Conservation (phyloP, 2,113 vertebrate species). For the Xyrauchen texanus region DNA sequence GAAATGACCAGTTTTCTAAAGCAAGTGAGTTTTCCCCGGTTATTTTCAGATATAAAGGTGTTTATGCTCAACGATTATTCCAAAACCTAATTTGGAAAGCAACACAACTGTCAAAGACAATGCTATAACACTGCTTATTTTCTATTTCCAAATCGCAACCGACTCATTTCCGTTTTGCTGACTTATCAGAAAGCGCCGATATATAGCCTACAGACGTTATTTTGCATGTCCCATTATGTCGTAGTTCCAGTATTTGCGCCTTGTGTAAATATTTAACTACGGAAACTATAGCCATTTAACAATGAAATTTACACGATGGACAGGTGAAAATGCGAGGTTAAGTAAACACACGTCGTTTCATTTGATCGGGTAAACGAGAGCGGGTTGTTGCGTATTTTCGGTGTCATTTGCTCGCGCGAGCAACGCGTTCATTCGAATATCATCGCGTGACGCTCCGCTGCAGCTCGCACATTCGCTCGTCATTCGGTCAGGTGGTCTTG, state of each 20-base stretch:
- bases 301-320: background rate
- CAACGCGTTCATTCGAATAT: slow-evolving; percentile 19
- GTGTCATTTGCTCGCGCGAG: slow-evolving; percentile 17
- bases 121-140: background rate
- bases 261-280: slow-evolving; percentile 70
- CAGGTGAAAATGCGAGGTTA: background rate
- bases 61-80: background rate
- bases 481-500: slow-evolving; percentile 63
- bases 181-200: slow-evolving; percentile 23
- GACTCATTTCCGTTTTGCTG: background rate
- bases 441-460: slow-evolving; percentile 56
- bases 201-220: slow-evolving; percentile 40
- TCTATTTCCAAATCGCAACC: background rate
- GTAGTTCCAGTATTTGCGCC: slow-evolving; percentile 57
- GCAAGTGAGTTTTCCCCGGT: slow-evolving; percentile 67
- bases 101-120: background rate
- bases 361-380: background rate
- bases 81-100: background rate
- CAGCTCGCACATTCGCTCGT: slow-evolving; percentile 52
- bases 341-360: background rate
- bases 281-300: slow-evolving; percentile 39
- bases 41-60: background rate
- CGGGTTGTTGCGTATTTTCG: background rate
- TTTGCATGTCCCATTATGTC: slow-evolving; percentile 51
- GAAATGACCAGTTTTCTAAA: slow-evolving; percentile 70